Evolutionary conservation across 2,797 vertebrate species (phyloP), one percentile per base, ranked within the genome.

Genomic region (Rhynchotus rufescens): DNA sequence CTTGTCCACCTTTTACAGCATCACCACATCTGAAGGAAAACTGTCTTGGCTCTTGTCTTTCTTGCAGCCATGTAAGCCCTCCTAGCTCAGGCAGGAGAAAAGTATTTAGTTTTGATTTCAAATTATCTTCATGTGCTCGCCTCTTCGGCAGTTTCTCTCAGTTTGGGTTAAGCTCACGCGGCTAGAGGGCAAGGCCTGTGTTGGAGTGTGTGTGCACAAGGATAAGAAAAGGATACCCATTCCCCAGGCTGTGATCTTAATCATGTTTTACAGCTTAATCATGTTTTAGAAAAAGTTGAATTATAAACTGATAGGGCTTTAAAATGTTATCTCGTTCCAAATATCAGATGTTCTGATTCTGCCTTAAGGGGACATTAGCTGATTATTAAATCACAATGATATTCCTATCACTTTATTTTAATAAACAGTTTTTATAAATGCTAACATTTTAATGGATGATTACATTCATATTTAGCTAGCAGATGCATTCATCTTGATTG

Each of bases 391-490:
- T 93, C 85, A 95, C 90, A 94, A 95, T 91, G 93, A 94, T 90
- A 93, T 92, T 79, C 78, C 96, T 95, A 66, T 83, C 82, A 78
- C 90, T 93, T 75, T 80, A 89, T 95, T 96, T 96, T 92, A 96
- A 94, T 95, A 95, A 96, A 96, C 93, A 91, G 79, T 90, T 89
- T 93, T 93, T 90, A 68, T 82, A 91, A 96, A 88, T 88, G 93
- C 81, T 95, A 93, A 86, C 90, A 83, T 93, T 95, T 95, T 96
- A 96, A 95, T 95, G 90, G 95, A 93, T 94, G 92, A 96, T 95
- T 96, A 94, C 92, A 56, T 88, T 92, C 83, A 21, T 92, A 90
- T 93, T 95, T 93, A 82, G 80, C 91, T 90, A 93, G 85, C 95
- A 95, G 92, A 93, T 60, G 76, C 92, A 64, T 92, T 95, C 90